Evolutionary conservation across 1,140 invertebrate genomes (phyloP).

Genomic region (Hylaeus volcanicus): DNA sequence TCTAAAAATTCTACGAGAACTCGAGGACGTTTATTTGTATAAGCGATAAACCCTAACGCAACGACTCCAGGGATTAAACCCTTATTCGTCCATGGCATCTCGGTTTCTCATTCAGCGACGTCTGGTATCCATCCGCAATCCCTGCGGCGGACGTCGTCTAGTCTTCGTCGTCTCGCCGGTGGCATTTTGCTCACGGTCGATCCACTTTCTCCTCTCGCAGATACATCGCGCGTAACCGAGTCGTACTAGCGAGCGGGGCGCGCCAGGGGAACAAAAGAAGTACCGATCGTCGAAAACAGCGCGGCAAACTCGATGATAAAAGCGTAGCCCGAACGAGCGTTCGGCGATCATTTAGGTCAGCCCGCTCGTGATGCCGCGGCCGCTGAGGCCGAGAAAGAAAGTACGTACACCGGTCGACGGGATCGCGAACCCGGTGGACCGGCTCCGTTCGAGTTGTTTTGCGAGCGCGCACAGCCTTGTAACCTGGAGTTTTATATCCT

Average conservation of each 20-base stretch:
- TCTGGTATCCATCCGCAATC: no score
- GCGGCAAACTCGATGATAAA: slow-evolving; percentile 50
- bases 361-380: slow-evolving; percentile 42
- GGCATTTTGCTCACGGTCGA: slow-evolving; percentile 6
- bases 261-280: slow-evolving; percentile 4
- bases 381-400: slow-evolving; percentile 50
- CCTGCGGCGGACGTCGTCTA: no score
- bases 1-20: no score
- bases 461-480: slow-evolving; percentile 58
- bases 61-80: no score
- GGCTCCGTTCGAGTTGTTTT: slow-evolving; percentile 55
- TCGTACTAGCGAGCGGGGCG: not conserved
- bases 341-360: slow-evolving; percentile 70
- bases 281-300: slow-evolving; percentile 14
- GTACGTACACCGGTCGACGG: slow-evolving; percentile 29
- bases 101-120: no score
- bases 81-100: no score
- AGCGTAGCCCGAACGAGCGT: slow-evolving; percentile 58
- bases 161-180: no score
- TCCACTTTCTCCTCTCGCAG: slow-evolving; percentile 55
- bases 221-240: slow-evolving; percentile 1
- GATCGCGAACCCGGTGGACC: slow-evolving; percentile 61
- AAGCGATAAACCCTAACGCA: no score
- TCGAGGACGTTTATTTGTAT: no score
- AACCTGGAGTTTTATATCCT: slow-evolving; percentile 69